These are phyloP conservation scores for Eonycteris spelaea DNA, from an alignment of 2,113 vertebrate genomes.

Conservation along the genomic window DNA sequence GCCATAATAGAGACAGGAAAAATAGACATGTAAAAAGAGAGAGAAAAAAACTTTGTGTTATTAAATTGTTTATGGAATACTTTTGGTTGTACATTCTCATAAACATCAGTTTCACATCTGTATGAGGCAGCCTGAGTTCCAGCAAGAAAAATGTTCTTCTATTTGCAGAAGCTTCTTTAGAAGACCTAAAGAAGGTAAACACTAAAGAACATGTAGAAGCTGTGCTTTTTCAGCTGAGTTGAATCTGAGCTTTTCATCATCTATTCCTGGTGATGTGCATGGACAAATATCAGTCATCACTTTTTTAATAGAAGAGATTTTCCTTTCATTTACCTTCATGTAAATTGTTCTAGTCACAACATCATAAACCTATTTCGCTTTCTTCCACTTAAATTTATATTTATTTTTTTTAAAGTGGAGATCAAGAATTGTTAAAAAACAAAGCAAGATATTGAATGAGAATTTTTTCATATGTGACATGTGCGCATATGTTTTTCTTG, in stretches of 20 bases:
- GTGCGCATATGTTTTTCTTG: background rate
- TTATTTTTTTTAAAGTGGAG: background rate
- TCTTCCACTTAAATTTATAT: background rate
- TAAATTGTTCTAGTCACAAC: background rate
- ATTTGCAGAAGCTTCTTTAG: background rate
- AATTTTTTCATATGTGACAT: background rate
- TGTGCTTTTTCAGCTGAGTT: background rate
- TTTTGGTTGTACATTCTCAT: background rate
- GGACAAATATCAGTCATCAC: background rate
- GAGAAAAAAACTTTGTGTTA: background rate
- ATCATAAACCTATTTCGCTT: background rate
- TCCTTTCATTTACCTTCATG: background rate
- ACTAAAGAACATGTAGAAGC: background rate
- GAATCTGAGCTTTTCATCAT: background rate
- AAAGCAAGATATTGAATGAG: background rate
- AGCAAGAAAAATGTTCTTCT: background rate
- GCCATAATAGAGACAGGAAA: background rate
- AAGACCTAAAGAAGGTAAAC: background rate
- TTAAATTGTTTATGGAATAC: background rate
- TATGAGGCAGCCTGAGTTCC: background rate
- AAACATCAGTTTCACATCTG: background rate
- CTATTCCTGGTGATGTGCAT: background rate
- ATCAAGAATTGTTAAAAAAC: background rate
- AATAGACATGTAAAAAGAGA: background rate
- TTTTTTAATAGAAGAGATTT: background rate